Base-by-base conservation (phyloP, 2,797 vertebrate genomes). In the Emydoidea blandingii region DNA sequence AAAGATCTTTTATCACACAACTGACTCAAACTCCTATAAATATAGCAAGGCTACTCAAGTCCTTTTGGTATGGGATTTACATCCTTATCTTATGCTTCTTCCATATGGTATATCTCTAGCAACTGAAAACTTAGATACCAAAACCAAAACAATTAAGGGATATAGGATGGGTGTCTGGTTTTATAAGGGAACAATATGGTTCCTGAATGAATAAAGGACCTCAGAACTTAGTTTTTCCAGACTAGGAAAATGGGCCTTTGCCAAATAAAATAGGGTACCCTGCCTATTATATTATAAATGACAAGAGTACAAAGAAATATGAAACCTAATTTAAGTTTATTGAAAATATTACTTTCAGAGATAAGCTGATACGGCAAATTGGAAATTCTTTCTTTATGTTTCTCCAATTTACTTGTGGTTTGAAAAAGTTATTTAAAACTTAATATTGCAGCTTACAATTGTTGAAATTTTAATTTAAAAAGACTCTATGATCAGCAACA, bases 121-220 rank as follows among this genome's bases (percentile, higher is more conserved):
- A 87, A 90, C 3, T 76, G 59, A 92, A 83, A 92, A 25, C 29
- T 68, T 88, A 44, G 79, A 83, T 79, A 81, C 19, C n/a, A 84
- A n/a, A 15, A 88, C 37, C 19, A 12, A 76, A 92, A 91, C 79
- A 88, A 90, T 91, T 85, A 91, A 94, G 76, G 54, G n/a, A 88
- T 52, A 89, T 41, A 83, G 6, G 79, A 37, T 8, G 19, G 4
- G 5, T 88, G 53, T 65, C 62, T 85, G 79, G 72, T 56, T 94
- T 86, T 92, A 79, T 47, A 94, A 90, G 57, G 27, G 86, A 93
- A 83, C 65, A 92, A 85, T 87, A 90, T 93, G 76, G 52, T 56
- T 93, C 88, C 88, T 86, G 49, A 92, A 87, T 57, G 25, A 59
- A 79, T 57, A 89, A 88, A 88, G 12, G 29, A 68, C 37, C 23